phyloP scores from a whole-genome alignment of 2,888 invertebrate species.

The Schrankia costaestrigalis region DNA sequence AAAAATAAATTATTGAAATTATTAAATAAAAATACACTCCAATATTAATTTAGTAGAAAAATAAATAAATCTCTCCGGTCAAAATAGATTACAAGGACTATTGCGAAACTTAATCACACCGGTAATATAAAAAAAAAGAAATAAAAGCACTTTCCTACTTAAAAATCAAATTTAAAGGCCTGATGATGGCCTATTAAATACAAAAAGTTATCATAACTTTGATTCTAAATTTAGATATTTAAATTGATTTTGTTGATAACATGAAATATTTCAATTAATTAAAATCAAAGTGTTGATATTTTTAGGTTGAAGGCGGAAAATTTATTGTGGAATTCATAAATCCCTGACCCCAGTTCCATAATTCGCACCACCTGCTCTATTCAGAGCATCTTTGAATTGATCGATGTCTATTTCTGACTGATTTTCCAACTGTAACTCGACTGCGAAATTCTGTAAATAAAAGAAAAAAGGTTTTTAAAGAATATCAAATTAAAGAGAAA shows the following conservation, averaged over 20 bases:
- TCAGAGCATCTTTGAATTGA: conserved; percentile 84
- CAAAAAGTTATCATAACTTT: conserved; percentile 33
- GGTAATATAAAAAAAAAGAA: conserved; percentile 25
- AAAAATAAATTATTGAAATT: conserved; percentile 33
- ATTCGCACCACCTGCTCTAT: conserved; percentile 89
- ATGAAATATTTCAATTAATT: conserved; percentile 19
- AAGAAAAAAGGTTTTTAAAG: conserved; percentile 13
- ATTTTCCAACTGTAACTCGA: conserved; percentile 86
- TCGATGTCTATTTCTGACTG: conserved; percentile 85
- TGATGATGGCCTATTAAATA: conserved; percentile 30
- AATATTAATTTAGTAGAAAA: conserved; percentile 45
- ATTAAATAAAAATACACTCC: conserved; percentile 41
- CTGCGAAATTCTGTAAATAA: conserved; percentile 87
- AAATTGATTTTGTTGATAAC: conserved; percentile 1
- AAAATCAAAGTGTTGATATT: conserved; percentile 38
- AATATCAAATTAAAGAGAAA: too few species aligned
- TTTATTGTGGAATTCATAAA: conserved; percentile 68
- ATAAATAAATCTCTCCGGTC: conserved; percentile 32
- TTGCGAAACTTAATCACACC: conserved; percentile 21
- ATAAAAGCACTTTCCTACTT: conserved; percentile 23
- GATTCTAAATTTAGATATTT: conserved; percentile 20
- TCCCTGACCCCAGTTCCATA: conserved; percentile 89
- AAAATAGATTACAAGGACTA: conserved; percentile 25
- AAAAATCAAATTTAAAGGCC: conserved; percentile 36
- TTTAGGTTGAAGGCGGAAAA: conserved; percentile 34